Evolutionary conservation across 2,113 vertebrate species (phyloP).

Genomic region (Thymallus thymallus): DNA sequence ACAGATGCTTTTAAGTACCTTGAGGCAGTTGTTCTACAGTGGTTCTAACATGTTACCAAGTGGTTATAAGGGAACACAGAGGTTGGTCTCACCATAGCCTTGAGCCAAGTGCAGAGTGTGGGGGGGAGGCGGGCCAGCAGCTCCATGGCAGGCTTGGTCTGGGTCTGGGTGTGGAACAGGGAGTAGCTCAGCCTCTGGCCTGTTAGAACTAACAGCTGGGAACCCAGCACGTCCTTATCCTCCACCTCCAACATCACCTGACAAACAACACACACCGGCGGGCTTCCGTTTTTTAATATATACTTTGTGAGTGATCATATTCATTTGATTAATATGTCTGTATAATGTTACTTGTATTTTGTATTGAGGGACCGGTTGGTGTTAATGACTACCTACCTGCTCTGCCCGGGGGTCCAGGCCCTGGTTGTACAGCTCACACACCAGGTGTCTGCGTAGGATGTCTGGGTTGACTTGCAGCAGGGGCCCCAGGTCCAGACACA

Average conservation of each 20-base stretch:
- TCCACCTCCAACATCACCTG: constrained; percentile 89
- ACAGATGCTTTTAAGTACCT: too few relatives aligned
- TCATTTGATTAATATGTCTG: too few relatives aligned
- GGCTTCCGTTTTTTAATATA: too few relatives aligned
- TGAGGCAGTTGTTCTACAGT: neutral
- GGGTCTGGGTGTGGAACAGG: constrained; percentile 83
- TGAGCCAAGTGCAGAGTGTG: constrained; percentile 94
- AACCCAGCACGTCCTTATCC: constrained; percentile 93
- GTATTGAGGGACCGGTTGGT: neutral
- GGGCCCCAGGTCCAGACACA: constrained; percentile 82
- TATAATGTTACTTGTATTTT: too few relatives aligned
- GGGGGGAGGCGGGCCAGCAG: constrained; percentile 88
- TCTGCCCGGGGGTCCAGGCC: constrained; percentile 88
- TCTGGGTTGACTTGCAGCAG: constrained; percentile 90
- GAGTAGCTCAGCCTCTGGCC: constrained; percentile 88
- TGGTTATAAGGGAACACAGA: too few relatives aligned
- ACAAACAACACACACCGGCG: neutral
- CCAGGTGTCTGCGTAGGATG: constrained; percentile 83
- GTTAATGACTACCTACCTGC: constrained; percentile 72
- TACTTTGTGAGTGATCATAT: too few relatives aligned
- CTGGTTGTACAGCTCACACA: constrained; percentile 90
- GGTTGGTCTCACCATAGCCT: constrained; percentile 87
- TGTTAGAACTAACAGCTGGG: constrained; percentile 88
- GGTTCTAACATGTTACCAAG: too few relatives aligned
- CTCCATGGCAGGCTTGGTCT: constrained; percentile 86